These are phyloP conservation scores for Nematopogon swammerdamellus DNA, from an alignment of 2,888 invertebrate species.

Conservation along the genomic window DNA sequence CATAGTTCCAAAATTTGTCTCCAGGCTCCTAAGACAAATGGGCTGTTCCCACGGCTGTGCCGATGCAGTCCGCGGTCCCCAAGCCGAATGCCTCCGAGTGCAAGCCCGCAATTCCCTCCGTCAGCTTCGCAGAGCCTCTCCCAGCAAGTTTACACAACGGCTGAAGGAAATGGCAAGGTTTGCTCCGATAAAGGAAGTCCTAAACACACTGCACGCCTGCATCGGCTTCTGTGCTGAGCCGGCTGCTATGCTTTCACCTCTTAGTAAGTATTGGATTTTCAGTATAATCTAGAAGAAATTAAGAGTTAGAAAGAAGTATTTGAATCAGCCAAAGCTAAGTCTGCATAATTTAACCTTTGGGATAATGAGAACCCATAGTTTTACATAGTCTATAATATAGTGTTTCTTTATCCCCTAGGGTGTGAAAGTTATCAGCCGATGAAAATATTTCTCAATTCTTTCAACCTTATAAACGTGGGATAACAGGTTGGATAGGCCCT, in stretches of 20 bases:
- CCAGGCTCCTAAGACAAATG: slow-evolving; percentile 78
- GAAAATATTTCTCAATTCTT: too few species aligned
- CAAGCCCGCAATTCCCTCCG: slow-evolving; percentile 70
- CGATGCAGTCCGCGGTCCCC: slow-evolving; percentile 81
- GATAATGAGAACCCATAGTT: too few species aligned
- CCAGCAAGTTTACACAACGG: slow-evolving; percentile 49
- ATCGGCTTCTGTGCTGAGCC: slow-evolving; percentile 95
- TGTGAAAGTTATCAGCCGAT: too few species aligned
- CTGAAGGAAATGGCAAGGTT: slow-evolving; percentile 72
- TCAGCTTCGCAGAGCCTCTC: slow-evolving; percentile 63
- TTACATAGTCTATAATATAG: too few species aligned
- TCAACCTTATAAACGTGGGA: too few species aligned
- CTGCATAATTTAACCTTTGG: too few species aligned
- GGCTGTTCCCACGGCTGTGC: slow-evolving; percentile 92
- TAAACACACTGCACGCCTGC: slow-evolving; percentile 94
- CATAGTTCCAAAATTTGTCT: too few species aligned
- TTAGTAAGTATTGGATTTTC: slow-evolving; percentile 68
- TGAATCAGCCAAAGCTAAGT: too few species aligned
- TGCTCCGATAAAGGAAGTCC: slow-evolving; percentile 74
- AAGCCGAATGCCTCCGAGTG: slow-evolving; percentile 86
- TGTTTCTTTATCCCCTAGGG: too few species aligned
- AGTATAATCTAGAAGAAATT: too few species aligned
- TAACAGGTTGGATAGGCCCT: too few species aligned
- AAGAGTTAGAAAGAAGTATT: too few species aligned
- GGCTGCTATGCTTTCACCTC: slow-evolving; percentile 76